Evolutionary conservation across 2,797 vertebrate species (phyloP), one percentile per base, ranked within the genome.

Genomic region (Acipenser transmontanus): DNA sequence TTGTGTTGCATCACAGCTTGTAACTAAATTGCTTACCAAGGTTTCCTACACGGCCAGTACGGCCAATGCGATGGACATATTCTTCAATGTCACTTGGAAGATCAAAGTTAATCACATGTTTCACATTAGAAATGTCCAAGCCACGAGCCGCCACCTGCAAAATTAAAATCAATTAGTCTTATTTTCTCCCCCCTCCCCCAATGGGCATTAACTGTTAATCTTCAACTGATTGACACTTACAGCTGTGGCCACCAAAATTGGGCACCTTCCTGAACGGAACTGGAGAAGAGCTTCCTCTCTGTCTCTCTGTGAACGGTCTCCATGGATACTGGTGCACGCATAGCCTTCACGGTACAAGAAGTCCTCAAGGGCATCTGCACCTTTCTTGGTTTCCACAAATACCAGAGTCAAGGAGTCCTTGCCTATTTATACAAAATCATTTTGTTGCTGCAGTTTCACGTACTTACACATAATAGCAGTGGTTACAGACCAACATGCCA

Each of bases 21-120:
- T 67, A 8, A 49, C 20, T 17, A 49, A 8, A 1, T 2, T 1
- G 47, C 60, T 82, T 78, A 97, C 96, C 96, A 8, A 99, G 94
- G 79, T 99, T 99, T 72, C 97, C 97, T 68, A 99, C 97, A 81
- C 96, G 94, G 62, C 97, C 97, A 60, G 97, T 98, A 88, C 96
- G 96, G 72, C 97, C 97, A 76, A 99, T 98, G 77, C 97, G 94
- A 85, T 99, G 97, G 63, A 99, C 97, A 0, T 99, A 99, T 72
- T 99, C 97, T 78, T 99, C 97, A 72, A 99, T 99, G 82, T 99
- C 97, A 75, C 97, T 99, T 63, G 97, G 97, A 79, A 99, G 85
- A 77, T 99, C 97, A 17, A 99, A 99, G 82, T 99, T 99, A 72
- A 99, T 99, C 66, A 99, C 96, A 0, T 99, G 97, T 77, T 98